These are phyloP conservation scores for Speoplatyrhinus poulsoni DNA, from an alignment of 2,113 vertebrate species.

Conservation along the genomic window DNA sequence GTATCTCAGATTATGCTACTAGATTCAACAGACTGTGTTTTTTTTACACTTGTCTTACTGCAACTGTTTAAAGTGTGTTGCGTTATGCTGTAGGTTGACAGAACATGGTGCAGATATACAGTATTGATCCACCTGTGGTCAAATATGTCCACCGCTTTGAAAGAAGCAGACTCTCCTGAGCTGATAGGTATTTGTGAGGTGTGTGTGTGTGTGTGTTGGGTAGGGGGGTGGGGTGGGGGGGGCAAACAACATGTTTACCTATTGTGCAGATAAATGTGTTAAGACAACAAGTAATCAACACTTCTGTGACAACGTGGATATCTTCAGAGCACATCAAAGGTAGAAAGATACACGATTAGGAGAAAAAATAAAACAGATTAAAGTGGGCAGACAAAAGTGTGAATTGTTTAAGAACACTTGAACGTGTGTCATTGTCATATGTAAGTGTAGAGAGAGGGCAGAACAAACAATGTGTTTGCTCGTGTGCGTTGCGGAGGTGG, in stretches of 20 bases:
- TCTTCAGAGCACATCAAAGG: neutral
- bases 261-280: conserved; percentile 31
- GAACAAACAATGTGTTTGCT: conserved; percentile 32
- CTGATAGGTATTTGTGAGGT: conserved; percentile 32
- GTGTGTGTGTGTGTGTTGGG: no score
- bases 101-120: conserved; percentile 19
- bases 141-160: conserved; percentile 1
- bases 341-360: conserved; percentile 12
- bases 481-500: conserved; percentile 25
- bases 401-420: conserved; percentile 25
- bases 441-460: neutral
- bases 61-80: conserved; percentile 6
- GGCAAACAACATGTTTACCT: conserved; percentile 50
- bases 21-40: no score
- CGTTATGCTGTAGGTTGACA: neutral
- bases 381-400: neutral
- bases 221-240: neutral
- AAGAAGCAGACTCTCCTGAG: neutral
- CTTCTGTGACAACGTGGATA: neutral
- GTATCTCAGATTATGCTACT: no score
- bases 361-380: conserved; percentile 18
- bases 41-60: no score
- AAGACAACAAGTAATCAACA: conserved; percentile 41
- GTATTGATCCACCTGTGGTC: conserved; percentile 18
- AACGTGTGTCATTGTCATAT: conserved; percentile 24